phyloP scores from a whole-genome alignment of 2,888 invertebrate genomes.

The Trissolcus japonicus region DNA sequence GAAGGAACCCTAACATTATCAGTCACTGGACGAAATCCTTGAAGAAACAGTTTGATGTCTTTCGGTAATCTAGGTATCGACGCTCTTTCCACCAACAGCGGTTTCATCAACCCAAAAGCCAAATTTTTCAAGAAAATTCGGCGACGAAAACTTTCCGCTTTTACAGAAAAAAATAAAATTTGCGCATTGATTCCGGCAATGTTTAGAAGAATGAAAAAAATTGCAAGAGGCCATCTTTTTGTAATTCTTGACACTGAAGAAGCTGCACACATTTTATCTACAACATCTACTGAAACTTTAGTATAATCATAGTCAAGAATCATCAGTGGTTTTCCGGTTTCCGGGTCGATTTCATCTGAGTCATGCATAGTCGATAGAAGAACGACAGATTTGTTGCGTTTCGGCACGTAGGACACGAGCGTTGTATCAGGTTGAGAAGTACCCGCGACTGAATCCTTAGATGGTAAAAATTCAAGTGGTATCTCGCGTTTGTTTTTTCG shows the following conservation, averaged over 20 bases:
- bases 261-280: slow-evolving; percentile 18
- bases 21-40: no score
- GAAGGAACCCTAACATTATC: no score
- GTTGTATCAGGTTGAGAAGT: background rate
- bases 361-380: slow-evolving; percentile 23
- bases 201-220: background rate
- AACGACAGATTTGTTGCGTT: slow-evolving; percentile 8
- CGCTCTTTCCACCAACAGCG: slow-evolving; percentile 1
- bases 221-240: background rate
- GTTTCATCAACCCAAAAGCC: background rate
- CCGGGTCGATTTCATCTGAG: background rate
- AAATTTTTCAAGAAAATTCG: slow-evolving; percentile 2
- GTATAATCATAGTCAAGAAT: background rate
- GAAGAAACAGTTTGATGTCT: slow-evolving; percentile 1
- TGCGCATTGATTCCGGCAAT: slow-evolving; percentile 8
- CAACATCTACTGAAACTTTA: background rate
- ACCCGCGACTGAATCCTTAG: background rate
- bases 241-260: background rate
- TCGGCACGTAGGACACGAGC: slow-evolving; percentile 24
- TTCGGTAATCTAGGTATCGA: background rate
- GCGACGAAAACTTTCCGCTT: background rate
- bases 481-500: slow-evolving; percentile 55
- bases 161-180: slow-evolving; percentile 4
- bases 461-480: slow-evolving; percentile 11
- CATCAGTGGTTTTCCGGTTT: background rate